Percentiles rank a stretch among this genome's conserved stretches.
These are phyloP conservation scores for Dinoponera quadriceps DNA, from an alignment of 1,140 invertebrate species.

Conservation along the genomic window DNA sequence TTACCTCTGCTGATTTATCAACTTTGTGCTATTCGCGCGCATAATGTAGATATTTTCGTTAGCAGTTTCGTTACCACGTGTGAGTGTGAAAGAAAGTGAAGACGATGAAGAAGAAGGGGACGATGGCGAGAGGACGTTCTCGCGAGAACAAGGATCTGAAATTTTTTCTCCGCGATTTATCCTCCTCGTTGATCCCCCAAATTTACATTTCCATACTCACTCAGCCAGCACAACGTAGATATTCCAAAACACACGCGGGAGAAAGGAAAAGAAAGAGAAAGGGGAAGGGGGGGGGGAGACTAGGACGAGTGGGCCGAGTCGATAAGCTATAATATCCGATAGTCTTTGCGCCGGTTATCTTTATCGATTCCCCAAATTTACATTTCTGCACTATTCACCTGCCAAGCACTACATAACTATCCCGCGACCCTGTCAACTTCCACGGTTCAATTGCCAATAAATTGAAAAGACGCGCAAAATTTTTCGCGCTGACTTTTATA, in stretches of 20 bases:
- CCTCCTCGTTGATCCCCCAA: slow-evolving; percentile 17
- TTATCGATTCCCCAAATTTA: slow-evolving; percentile 44
- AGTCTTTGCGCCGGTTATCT: slow-evolving; percentile 48
- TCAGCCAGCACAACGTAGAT: slow-evolving; percentile 22
- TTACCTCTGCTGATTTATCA: slow-evolving; percentile 56
- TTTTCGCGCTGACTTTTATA: too few relatives aligned
- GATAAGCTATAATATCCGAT: slow-evolving; percentile 27
- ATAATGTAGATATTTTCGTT: slow-evolving; percentile 44
- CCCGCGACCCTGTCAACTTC: not conserved
- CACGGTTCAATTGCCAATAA: slow-evolving; percentile 30
- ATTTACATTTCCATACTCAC: slow-evolving; percentile 58
- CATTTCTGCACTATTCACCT: slow-evolving; percentile 44
- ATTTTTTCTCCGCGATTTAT: slow-evolving; percentile 43
- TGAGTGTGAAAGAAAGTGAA: not conserved
- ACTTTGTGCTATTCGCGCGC: slow-evolving; percentile 46
- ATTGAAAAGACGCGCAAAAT: slow-evolving; percentile 10
- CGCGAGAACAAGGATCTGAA: slow-evolving; percentile 13
- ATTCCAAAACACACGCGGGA: slow-evolving; percentile 19
- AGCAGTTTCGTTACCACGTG: slow-evolving; percentile 33
- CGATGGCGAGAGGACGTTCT: not conserved
- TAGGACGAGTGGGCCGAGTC: slow-evolving; percentile 38
- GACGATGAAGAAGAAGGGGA: not conserved
- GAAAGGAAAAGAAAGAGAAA: not conserved
- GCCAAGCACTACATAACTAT: slow-evolving; percentile 10
- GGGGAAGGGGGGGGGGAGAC: not conserved